Evolutionary conservation across 1,140 invertebrate genomes (phyloP), one percentile per base, ranked within the genome.

Genomic region (Drosophila kohkoa): DNA sequence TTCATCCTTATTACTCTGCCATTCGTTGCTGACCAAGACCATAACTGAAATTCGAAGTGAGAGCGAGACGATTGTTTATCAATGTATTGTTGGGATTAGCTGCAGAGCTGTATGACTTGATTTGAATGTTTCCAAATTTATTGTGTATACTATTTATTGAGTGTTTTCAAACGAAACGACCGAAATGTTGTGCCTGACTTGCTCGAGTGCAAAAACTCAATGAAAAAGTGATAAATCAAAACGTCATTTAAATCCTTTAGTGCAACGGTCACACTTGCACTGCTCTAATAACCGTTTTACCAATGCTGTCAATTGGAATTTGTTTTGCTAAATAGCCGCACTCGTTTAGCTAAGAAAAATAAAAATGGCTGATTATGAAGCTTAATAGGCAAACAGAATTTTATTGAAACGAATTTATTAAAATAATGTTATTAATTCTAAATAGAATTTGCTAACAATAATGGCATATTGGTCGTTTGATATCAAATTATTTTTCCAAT

Each of bases 11-110:
- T 75, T 85, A 30, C 46, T 70, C 45, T 43, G 54, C 85, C 75
- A 83, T 81, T 89, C 85, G 45, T 83, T 89, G 51, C 85, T 81
- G 49, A 81, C 85, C 68, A 89, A 79, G 68, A 89, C 85, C 85
- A 89, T 89, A 67, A 79, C 85, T 85, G 43, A 3, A 67, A 66
- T 11, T 25, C 13, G 63, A 66, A 48, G 60, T 48, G 7, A 58
- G n/a, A 68, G 7, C 41, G 0, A 35, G 8, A 30, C 10, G 28
- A 63, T 52, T 62, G 66, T 38, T 49, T 32, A 67, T 28, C 11
- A 6, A 28, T 49, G n/a, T 15, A 67, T 38, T 41, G 41, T 32
- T 62, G 16, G 15, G 32, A 16, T 60, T 74, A 30, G 46, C 32
- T 59, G 54, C 28, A 69, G 48, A 69, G 48, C 20, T 48, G 25